Evolutionary conservation across 2,797 vertebrate species (phyloP), one percentile per base, ranked within the genome.

Genomic region (Bradypodion ventrale): DNA sequence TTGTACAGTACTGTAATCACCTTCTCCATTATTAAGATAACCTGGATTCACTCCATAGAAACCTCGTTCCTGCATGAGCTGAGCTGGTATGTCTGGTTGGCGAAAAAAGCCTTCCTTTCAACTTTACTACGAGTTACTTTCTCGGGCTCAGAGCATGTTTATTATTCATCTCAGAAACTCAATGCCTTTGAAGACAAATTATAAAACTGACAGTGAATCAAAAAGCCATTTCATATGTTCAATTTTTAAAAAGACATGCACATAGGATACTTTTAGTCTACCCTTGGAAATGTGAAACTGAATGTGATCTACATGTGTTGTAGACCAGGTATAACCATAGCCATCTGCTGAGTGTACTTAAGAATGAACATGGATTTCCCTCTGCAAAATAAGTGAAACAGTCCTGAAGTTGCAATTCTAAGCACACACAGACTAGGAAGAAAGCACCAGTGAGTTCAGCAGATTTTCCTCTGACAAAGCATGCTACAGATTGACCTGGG

Each of bases 1-100:
- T 6, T 73, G 46, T 63, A 70, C 35, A 78, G 32, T 49, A 12
- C 32, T 32, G 32, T 42, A 76, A 65, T 69, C 56, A 70, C 23
- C n/a, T 66, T 40, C 40, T 70, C 52, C 49, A 79, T 52, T 44
- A 66, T n/a, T 75, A 74, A 74, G 29, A 52, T 65, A 79, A 80
- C 19, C 29, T 52, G 83, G 69, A 19, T 44, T 25, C 5, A 75
- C 29, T 19, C 52, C 62, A 75, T 63, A 83, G 52, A 52, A 44
- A 29, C 19, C 21, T 23, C 21, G 35, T n/a, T 32, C 44, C 40
- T 27, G 37, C n/a, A 29, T 27, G 25, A 82, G 9, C 15, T n/a
- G 27, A 35, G 19, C 21, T 42, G 59, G 74, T 63, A 32, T 25
- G 27, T 44, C 74, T n/a, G 29, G 37, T 42, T 46, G 29, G 19